phyloP scores from a whole-genome alignment of 2,113 vertebrate species.

The Patagioenas fasciata region DNA sequence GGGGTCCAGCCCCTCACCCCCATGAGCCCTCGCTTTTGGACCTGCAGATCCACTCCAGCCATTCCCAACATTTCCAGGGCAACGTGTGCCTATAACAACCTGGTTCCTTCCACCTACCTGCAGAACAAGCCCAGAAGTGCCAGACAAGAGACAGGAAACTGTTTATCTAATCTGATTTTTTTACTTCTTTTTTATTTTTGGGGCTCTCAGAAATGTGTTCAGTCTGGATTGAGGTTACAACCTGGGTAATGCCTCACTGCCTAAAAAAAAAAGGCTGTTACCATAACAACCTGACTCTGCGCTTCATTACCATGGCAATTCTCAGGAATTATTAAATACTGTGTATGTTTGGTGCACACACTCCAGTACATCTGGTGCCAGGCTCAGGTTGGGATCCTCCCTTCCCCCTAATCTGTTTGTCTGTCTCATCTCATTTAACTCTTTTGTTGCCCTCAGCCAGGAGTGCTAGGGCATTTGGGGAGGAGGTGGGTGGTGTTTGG shows the following conservation, averaged over 20 bases:
- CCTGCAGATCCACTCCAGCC: neutral
- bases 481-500: neutral
- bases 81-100: neutral
- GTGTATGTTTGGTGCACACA: slow-evolving; percentile 38
- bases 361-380: neutral
- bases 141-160: neutral
- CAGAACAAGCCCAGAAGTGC: neutral
- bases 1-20: neutral
- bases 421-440: slow-evolving; percentile 23
- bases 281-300: slow-evolving; percentile 54
- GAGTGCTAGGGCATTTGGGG: neutral
- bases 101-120: neutral
- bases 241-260: slow-evolving; percentile 35
- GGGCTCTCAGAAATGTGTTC: neutral
- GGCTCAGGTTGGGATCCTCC: slow-evolving; percentile 32
- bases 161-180: neutral
- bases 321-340: slow-evolving; percentile 61
- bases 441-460: neutral
- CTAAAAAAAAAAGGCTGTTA: slow-evolving; percentile 24
- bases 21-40: neutral
- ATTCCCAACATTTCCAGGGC: neutral
- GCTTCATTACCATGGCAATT: slow-evolving; percentile 63
- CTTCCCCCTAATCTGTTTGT: neutral
- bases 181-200: neutral
- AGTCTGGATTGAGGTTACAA: slow-evolving; percentile 43